phyloP scores from a whole-genome alignment of 2,113 vertebrate genomes.

The Malaclemys terrapin region DNA sequence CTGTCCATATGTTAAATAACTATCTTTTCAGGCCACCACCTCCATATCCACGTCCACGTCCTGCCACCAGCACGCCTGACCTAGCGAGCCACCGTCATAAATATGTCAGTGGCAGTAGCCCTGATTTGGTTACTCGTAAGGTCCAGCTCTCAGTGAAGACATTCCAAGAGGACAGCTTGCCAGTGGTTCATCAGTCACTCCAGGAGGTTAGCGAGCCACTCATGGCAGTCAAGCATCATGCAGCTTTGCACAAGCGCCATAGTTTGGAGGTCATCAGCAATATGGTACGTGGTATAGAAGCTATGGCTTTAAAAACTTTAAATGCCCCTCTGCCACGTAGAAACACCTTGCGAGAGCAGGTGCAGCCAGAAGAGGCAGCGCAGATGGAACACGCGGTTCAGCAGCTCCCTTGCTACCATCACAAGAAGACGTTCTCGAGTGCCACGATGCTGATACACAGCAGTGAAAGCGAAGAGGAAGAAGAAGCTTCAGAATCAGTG shows the following conservation, averaged over 20 bases:
- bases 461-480: conserved; percentile 92
- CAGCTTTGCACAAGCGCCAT: conserved; percentile 88
- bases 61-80: conserved; percentile 95
- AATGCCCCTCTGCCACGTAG: conserved; percentile 87
- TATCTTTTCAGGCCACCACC: conserved; percentile 91
- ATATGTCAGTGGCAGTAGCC: conserved; percentile 92
- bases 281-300: conserved; percentile 91
- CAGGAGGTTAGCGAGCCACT: conserved; percentile 95
- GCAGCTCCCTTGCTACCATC: conserved; percentile 84
- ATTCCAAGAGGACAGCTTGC: conserved; percentile 95
- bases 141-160: conserved; percentile 96
- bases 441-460: conserved; percentile 98
- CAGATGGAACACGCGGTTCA: conserved; percentile 79
- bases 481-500: conserved; percentile 78
- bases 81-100: conserved; percentile 94
- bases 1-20: conserved; percentile 88
- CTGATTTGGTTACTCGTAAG: conserved; percentile 93
- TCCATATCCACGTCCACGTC: conserved; percentile 92
- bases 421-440: conserved; percentile 94
- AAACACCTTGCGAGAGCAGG: conserved; percentile 91
- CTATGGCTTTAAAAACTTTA: conserved; percentile 86
- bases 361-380: conserved; percentile 72
- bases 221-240: conserved; percentile 85
- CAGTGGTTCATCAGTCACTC: conserved; percentile 92
- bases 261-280: conserved; percentile 94